Percentiles rank a stretch among this genome's conserved stretches.
Conservation (phyloP, 2,113 vertebrate genomes). For the Chionomys nivalis region DNA sequence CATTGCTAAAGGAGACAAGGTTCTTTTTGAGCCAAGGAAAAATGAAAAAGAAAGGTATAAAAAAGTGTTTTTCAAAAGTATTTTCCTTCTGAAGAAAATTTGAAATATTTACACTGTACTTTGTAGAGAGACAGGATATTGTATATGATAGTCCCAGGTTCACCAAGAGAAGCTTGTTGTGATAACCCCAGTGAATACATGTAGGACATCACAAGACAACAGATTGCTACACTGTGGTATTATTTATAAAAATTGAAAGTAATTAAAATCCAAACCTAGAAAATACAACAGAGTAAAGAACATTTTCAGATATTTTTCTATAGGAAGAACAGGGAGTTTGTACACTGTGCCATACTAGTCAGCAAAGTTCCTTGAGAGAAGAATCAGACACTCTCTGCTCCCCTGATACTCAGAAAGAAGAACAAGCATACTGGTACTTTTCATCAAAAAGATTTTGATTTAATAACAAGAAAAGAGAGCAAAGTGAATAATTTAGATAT, state of each 20-base stretch:
- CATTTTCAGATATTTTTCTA: not conserved
- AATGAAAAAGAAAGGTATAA: not conserved
- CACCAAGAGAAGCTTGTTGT: not conserved
- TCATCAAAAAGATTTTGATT: not conserved
- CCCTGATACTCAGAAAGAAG: not conserved
- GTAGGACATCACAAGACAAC: not conserved
- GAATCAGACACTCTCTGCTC: not conserved
- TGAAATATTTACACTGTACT: not conserved
- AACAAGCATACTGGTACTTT: not conserved
- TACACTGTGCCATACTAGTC: not conserved
- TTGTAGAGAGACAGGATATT: not conserved
- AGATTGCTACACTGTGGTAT: not conserved
- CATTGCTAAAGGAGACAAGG: not conserved
- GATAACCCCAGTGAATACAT: not conserved
- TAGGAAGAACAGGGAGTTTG: not conserved
- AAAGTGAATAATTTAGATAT: not conserved
- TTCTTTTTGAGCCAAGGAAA: not conserved
- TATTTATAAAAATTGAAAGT: not conserved
- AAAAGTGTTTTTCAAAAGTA: not conserved
- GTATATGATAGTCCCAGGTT: not conserved
- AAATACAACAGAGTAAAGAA: not conserved
- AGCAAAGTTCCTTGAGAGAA: not conserved
- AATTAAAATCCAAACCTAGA: not conserved
- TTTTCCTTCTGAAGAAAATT: conserved; percentile 29
- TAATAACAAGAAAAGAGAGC: not conserved